These are phyloP conservation scores for Poliocrania exsul DNA, from an alignment of 2,797 vertebrate genomes.

Conservation along the genomic window DNA sequence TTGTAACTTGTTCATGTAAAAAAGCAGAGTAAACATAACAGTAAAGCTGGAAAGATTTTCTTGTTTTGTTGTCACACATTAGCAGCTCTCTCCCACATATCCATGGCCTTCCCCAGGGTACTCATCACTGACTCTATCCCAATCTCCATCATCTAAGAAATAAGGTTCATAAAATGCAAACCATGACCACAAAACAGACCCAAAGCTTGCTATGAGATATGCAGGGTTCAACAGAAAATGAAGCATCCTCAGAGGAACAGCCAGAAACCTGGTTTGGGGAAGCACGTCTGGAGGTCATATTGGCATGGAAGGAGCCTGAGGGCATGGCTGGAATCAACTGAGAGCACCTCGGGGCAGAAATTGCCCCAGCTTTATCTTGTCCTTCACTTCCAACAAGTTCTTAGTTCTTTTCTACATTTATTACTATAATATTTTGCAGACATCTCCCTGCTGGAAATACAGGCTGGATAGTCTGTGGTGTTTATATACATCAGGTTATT, in stretches of 20 bases:
- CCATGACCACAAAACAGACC: background rate
- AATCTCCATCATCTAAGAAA: background rate
- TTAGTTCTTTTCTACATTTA: background rate
- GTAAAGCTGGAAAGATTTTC: background rate
- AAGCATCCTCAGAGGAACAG: background rate
- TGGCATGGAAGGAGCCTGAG: background rate
- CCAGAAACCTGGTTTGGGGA: background rate
- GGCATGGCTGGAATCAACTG: background rate
- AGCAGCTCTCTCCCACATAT: background rate
- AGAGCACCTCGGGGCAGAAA: background rate
- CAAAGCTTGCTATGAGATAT: background rate
- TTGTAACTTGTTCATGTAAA: background rate
- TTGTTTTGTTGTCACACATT: background rate
- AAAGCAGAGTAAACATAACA: background rate
- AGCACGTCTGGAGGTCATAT: background rate
- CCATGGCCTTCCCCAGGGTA: background rate
- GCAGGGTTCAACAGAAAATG: background rate
- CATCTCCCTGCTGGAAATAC: background rate
- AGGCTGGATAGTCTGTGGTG: background rate
- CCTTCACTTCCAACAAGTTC: background rate
- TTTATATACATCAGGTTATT: background rate
- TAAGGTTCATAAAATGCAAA: background rate
- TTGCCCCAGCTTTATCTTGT: background rate
- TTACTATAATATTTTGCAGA: conserved; percentile 34
- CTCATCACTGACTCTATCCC: background rate